These are phyloP conservation scores for Phoxinus phoxinus DNA, from an alignment of 2,113 vertebrate species.

Conservation along the genomic window DNA sequence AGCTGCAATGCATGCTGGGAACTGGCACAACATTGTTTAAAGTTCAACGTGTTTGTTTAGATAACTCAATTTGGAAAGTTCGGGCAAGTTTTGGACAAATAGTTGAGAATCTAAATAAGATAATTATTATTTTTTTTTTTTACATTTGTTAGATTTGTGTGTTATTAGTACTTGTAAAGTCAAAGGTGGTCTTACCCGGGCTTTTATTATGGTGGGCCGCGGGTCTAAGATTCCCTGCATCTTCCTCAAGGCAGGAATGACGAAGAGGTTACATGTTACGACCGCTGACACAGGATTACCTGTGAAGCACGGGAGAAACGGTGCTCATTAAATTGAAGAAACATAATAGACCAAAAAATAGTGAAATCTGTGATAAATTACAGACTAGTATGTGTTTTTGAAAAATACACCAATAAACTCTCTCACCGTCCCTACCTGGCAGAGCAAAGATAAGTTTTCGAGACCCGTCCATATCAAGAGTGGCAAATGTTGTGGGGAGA, in stretches of 20 bases:
- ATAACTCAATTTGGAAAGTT: no score
- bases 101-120: no score
- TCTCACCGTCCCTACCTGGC: slow-evolving; percentile 89
- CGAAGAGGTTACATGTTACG: slow-evolving; percentile 99
- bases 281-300: slow-evolving; percentile 98
- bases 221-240: slow-evolving; percentile 99
- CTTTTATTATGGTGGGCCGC: slow-evolving; percentile 99
- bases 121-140: no score
- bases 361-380: background rate
- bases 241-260: slow-evolving; percentile 98
- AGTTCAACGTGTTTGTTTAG: no score
- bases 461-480: slow-evolving; percentile 96
- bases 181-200: slow-evolving; percentile 83
- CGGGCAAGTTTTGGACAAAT: no score
- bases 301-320: slow-evolving; percentile 64
- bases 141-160: no score
- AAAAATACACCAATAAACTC: slow-evolving; percentile 61
- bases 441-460: slow-evolving; percentile 99
- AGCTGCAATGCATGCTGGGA: no score
- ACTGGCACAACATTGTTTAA: no score
- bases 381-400: slow-evolving; percentile 9
- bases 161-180: background rate
- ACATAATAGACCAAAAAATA: background rate
- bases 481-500: slow-evolving; percentile 98
- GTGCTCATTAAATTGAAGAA: background rate